phyloP scores from a whole-genome alignment of 2,888 invertebrate species.

The Heterodera filipjevi region DNA sequence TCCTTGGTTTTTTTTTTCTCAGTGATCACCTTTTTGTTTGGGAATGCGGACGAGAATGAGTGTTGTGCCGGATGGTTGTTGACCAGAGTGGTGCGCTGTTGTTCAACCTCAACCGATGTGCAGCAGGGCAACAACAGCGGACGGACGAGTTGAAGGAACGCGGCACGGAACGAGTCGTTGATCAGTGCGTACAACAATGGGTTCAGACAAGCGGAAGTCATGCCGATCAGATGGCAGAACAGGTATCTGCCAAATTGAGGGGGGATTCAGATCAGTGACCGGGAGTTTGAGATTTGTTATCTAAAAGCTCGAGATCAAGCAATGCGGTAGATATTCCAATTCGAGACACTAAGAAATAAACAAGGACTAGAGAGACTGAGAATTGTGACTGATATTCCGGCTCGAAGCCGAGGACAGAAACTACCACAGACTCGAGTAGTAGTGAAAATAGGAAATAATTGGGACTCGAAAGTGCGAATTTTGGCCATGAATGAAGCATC shows the following conservation, averaged over 20 bases:
- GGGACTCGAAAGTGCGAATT: too few species aligned
- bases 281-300: too few species aligned
- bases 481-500: too few species aligned
- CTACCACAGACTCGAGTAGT: too few species aligned
- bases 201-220: constrained; percentile 88
- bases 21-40: neutral
- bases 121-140: constrained; percentile 45
- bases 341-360: too few species aligned
- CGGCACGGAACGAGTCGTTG: constrained; percentile 80
- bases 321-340: neutral
- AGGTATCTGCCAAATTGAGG: constrained; percentile 63
- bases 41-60: neutral
- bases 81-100: neutral
- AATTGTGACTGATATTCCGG: too few species aligned
- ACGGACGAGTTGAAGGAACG: constrained; percentile 46
- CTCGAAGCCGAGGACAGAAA: too few species aligned
- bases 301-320: too few species aligned
- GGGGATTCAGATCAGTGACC: too few species aligned
- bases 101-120: neutral
- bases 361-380: too few species aligned
- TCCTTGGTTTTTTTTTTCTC: neutral
- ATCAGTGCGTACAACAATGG: constrained; percentile 89
- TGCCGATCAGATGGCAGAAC: constrained; percentile 76
- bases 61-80: neutral
- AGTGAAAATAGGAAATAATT: too few species aligned